Base-by-base conservation (phyloP, 2,888 invertebrate species). In the Helleia helle region DNA sequence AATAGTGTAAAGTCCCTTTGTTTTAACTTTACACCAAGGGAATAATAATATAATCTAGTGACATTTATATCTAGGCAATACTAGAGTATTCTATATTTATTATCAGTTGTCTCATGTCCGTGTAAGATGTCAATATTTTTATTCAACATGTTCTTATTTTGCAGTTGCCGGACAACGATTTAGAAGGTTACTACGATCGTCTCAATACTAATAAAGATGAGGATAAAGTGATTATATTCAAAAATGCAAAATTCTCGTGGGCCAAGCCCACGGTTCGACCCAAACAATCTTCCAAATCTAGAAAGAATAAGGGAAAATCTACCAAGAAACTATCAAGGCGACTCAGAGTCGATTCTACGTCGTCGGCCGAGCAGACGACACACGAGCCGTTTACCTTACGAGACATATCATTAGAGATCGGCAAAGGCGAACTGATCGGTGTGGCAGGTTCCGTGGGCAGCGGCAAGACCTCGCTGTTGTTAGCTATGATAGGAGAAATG, bases 381-480 rank as follows among this genome's bases (percentile, higher is more conserved):
- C 52, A 55, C 7, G 70, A 68, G 43, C 73, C 77, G 3, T 86
- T 81, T 46, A 55, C 51, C 47, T 54, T 84, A 44, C 66, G 53
- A 28, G 70, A 77, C 37, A 67, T 84, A 39, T 62, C 59, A 2
- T 53, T 81, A 38, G 71, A 72, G 45, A 69, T 77, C 11, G 74
- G 75, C 4, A 69, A 91, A 86, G 93, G 93, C 1, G 90, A 94
- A 52, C 85, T 95, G 45, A 77, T 98, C 11, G 97, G 97, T 15
- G 86, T 99, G 7, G 91, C 95, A 52, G 98, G 98, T 0, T 88
- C 89, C 48, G 93, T 97, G 1, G 98, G 97, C 1, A 90, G 93
- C 56, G 99, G 99, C 6, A 99, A 99, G 77, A 93, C 94, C 7
- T 91, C 94, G 0, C 79, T 99, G 1, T 76, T 99, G 13, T 87